Conservation (phyloP, 1,140 invertebrate species). For the Hyposmocoma kahamanoa region DNA sequence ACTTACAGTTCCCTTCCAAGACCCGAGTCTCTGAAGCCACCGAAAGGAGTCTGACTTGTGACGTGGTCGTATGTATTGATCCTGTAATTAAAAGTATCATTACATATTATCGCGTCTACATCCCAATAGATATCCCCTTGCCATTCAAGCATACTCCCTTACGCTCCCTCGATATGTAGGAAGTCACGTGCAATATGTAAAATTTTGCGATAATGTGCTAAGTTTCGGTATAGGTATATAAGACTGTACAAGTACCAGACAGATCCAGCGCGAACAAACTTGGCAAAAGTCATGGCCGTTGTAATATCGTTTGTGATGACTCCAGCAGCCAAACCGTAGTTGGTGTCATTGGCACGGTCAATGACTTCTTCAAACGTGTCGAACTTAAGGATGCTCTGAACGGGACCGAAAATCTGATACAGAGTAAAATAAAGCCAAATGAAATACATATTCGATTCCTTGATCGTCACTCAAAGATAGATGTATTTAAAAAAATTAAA, state of each 20-base stretch:
- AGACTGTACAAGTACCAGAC: slow-evolving; percentile 86
- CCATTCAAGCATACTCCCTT: too few relatives aligned
- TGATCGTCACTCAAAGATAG: too few relatives aligned
- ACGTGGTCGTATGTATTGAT: slow-evolving; percentile 84
- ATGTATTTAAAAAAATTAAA: too few relatives aligned
- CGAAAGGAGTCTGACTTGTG: slow-evolving; percentile 82
- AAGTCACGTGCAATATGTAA: too few relatives aligned
- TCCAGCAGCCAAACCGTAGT: slow-evolving; percentile 92
- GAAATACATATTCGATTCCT: too few relatives aligned
- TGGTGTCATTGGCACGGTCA: slow-evolving; percentile 89
- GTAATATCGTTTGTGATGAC: slow-evolving; percentile 92
- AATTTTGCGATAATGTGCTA: too few relatives aligned
- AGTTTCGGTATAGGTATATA: too few relatives aligned
- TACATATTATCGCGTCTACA: too few relatives aligned
- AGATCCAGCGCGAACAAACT: slow-evolving; percentile 88
- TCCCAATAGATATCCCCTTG: too few relatives aligned
- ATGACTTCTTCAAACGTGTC: slow-evolving; percentile 91
- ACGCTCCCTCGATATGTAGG: too few relatives aligned
- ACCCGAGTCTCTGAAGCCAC: slow-evolving; percentile 88
- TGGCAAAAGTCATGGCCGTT: slow-evolving; percentile 84
- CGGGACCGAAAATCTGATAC: slow-evolving; percentile 88
- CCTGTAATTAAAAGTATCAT: slow-evolving; percentile 68
- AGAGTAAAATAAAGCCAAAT: background rate
- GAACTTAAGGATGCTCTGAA: slow-evolving; percentile 93
- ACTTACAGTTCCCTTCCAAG: slow-evolving; percentile 82